Conservation (phyloP, 2,888 invertebrate genomes). For the Lasioglossum figueresi region DNA sequence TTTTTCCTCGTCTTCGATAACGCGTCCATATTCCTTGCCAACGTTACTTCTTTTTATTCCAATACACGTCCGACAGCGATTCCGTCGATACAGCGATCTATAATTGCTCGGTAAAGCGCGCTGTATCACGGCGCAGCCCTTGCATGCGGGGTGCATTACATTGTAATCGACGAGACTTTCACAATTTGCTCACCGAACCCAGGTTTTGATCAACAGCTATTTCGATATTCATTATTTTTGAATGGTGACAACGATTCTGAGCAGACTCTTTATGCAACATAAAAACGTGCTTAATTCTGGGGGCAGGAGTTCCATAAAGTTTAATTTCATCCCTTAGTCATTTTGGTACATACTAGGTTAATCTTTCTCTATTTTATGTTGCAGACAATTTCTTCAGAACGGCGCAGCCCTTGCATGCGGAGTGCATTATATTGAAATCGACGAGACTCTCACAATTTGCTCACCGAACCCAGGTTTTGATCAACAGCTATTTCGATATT, state of each 20-base stretch:
- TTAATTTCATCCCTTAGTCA: background rate
- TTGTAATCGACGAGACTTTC: background rate
- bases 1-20: conserved; percentile 61
- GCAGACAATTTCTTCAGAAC: too few species aligned
- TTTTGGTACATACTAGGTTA: too few species aligned
- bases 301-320: background rate
- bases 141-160: background rate
- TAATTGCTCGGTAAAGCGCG: conserved; percentile 46
- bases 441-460: too few species aligned
- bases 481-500: too few species aligned
- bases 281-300: background rate
- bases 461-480: too few species aligned
- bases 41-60: conserved; percentile 22
- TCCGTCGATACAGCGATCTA: conserved; percentile 57
- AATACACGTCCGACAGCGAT: conserved; percentile 64
- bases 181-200: background rate
- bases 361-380: too few species aligned
- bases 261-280: background rate
- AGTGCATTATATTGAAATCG: too few species aligned
- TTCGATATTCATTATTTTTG: background rate
- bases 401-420: too few species aligned
- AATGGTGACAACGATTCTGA: background rate
- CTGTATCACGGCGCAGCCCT: background rate
- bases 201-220: background rate
- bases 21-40: conserved; percentile 32